phyloP scores from a whole-genome alignment of 2,888 invertebrate genomes.

The Sarcophaga variegata region DNA sequence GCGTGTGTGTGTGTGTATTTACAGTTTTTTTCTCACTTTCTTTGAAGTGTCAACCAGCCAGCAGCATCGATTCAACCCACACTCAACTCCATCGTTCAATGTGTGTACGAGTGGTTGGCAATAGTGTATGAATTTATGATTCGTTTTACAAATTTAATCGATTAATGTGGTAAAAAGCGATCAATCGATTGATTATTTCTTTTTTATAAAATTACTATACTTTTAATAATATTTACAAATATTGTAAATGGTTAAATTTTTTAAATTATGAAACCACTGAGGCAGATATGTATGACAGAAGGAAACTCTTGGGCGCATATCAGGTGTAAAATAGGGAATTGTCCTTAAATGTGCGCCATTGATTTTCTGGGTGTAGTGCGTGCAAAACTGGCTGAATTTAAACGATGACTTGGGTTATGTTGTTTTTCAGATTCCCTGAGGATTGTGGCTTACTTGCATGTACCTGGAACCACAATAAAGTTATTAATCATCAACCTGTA shows the following conservation, averaged over 20 bases:
- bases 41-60: slow-evolving; percentile 26
- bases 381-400: too few species aligned
- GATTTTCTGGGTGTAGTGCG: too few species aligned
- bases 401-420: too few species aligned
- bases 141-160: slow-evolving; percentile 21
- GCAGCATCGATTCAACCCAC: slow-evolving; percentile 53
- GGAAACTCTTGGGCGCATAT: too few species aligned
- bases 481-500: too few species aligned
- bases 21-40: not conserved
- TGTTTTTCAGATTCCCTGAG: too few species aligned
- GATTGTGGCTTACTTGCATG: too few species aligned
- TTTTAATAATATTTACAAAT: not conserved
- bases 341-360: too few species aligned
- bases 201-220: not conserved
- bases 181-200: too few species aligned
- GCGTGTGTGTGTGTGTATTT: not conserved
- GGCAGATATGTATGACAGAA: not conserved
- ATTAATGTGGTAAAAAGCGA: not conserved
- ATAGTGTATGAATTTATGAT: not conserved
- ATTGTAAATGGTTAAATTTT: too few species aligned
- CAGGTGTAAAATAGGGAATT: too few species aligned
- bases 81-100: not conserved
- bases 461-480: too few species aligned
- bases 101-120: not conserved
- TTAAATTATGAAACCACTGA: not conserved